Evolutionary conservation across 23 tunicate species (phyloP), one percentile per base, ranked within the genome.

Genomic region (Botrylloides violaceus): DNA sequence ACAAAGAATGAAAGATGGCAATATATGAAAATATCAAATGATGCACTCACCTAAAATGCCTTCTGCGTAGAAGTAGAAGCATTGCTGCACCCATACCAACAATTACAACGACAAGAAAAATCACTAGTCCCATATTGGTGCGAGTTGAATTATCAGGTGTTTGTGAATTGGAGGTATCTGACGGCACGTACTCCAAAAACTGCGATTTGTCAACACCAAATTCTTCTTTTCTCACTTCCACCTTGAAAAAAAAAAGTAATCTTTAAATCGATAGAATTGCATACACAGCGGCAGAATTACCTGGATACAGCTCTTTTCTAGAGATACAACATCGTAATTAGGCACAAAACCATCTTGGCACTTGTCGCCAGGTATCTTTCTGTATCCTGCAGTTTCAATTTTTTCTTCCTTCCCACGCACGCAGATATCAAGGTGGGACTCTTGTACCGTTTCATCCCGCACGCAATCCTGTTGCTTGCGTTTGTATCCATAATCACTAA

Each of bases 331-430:
- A n/a, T n/a, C n/a, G n/a, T n/a, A 43, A 47, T 29, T 12, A 6
- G 94, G 94, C 4, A 49, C 70, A 47, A 76, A 70, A 2, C 88
- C 88, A n/a, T 83, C 95, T 32, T 77, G 34, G 81, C 98, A 94
- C 58, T 66, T 59, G 50, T 94, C 98, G 4, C 98, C 98, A 24
- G 98, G 95, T 30, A 94, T 86, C 77, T 94, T 94, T 20, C 83
- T 71, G 49, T 92, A 92, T 22, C 94, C 94, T 79, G 76, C 58
- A 30, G 98, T 78, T 31, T 38, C 36, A 58, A 94, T 86, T 4
- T 32, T 37, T 62, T 94, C 94, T 49, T 94, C 98, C 19, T 58
- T 31, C 20, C 77, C 81, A 1, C 73, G 71, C 30, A 86, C 77
- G 71, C 98, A 94, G 49, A 94, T 81, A 65, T 94, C 98, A 37